Evolutionary conservation across 1,140 invertebrate species (phyloP), one percentile per base, ranked within the genome.

Genomic region (Neodiprion virginianus): DNA sequence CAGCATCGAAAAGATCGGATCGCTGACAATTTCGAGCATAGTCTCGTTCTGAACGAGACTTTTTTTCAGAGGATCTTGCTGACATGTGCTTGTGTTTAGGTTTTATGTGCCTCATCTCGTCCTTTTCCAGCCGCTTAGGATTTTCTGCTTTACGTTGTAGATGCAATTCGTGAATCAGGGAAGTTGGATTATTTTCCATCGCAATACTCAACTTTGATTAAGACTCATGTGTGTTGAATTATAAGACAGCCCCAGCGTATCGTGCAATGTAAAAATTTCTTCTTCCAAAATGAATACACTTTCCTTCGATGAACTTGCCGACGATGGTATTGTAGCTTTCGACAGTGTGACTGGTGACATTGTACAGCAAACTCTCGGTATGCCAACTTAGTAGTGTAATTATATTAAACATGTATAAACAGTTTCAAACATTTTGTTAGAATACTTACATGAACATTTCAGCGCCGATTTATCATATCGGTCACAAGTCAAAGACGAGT

Each of bases 331-430:
- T 40, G 28, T 40, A 40, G 28, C 28, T 40, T 40, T 40, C 28
- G 5, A 40, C 28, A 40, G 72, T 86, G 75, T 88, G 88, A 68
- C 81, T 88, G 28, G 83, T 85, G n/a, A 82, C 78, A 53, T 87
- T 80, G 8, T 79, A 49, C 8, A 88, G 73, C 23, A 85, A 75
- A 68, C 79, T 79, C 3, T 72, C 23, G 66, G 79, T 71, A 73
- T 79, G 71, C 50, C 40, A n/a, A 67, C 71, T 74, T 48, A 74
- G n/a, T 17, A 73, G 61, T 21, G 12, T 5, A 7, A 76, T 50
- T 1, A 0, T 12, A 5, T 7, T 69, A 71, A 17, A 17, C 0
- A 17, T 17, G 17, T 17, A 17, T 17, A 17, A 17, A 17, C 17
- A 17, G 17, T 17, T 17, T 17, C 17, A 17, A 17, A 17, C 0